Conservation (phyloP, 2,888 invertebrate species). For the Tineola bisselliella region DNA sequence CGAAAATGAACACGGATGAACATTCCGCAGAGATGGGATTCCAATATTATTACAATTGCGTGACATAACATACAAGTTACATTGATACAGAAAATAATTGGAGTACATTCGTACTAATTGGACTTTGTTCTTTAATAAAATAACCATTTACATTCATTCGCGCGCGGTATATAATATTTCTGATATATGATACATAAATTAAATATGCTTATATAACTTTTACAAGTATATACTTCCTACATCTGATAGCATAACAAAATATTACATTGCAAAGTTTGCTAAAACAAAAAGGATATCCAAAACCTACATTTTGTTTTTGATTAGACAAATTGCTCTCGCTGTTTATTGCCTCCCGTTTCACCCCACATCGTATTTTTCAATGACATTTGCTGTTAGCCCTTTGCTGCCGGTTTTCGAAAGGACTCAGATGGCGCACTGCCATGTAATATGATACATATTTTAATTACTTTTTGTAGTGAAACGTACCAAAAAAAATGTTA, state of each 20-base stretch:
- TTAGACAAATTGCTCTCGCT: conserved; percentile 64
- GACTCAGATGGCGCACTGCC: neutral
- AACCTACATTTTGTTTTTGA: conserved; percentile 61
- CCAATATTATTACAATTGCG: neutral
- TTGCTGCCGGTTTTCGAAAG: conserved; percentile 4
- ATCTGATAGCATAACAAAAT: conserved; percentile 40
- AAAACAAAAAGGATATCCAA: conserved; percentile 20
- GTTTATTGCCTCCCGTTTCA: conserved; percentile 47
- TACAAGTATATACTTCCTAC: conserved; percentile 20
- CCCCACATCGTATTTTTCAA: conserved; percentile 8
- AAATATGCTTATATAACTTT: too few relatives aligned
- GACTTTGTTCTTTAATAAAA: too few relatives aligned
- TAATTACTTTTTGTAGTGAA: neutral
- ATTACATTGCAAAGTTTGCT: conserved; percentile 18
- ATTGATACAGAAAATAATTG: too few relatives aligned
- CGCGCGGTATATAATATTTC: too few relatives aligned
- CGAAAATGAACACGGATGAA: neutral
- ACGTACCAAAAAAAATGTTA: neutral
- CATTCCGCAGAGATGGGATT: neutral
- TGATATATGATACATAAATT: too few relatives aligned
- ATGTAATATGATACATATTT: conserved; percentile 10
- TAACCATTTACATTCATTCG: too few relatives aligned
- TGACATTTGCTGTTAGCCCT: conserved; percentile 11
- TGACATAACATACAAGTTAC: neutral
- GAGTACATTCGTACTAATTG: too few relatives aligned